phyloP scores from a whole-genome alignment of 2,888 invertebrate species.

The Meta bourneti region DNA sequence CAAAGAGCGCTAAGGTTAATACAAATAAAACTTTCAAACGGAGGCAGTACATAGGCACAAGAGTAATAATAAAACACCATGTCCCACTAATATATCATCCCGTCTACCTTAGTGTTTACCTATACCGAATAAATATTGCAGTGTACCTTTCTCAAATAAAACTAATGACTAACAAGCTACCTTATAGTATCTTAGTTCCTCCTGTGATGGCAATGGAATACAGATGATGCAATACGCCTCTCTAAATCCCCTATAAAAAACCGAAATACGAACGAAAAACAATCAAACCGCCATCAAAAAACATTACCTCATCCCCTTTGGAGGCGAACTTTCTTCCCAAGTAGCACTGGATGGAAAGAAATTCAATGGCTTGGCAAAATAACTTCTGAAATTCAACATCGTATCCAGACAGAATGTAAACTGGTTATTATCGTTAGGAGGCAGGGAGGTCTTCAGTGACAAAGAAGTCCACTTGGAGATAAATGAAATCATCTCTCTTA shows the following conservation, averaged over 20 bases:
- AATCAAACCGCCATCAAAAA: conserved; percentile 69
- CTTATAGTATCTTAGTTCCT: background rate
- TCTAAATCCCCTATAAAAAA: conserved; percentile 50
- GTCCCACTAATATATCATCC: background rate
- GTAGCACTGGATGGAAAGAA: conserved; percentile 36
- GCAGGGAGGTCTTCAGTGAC: background rate
- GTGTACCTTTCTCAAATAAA: conserved; percentile 28
- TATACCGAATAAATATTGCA: conserved; percentile 38
- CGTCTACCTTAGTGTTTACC: background rate
- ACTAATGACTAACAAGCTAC: conserved; percentile 51
- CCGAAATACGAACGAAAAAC: conserved; percentile 63
- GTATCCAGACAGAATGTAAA: conserved; percentile 30
- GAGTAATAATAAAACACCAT: background rate
- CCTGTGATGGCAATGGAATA: conserved; percentile 51
- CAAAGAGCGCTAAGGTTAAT: background rate
- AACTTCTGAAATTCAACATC: conserved; percentile 49
- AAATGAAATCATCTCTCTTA: background rate
- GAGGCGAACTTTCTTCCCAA: conserved; percentile 10
- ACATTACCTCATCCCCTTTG: conserved; percentile 65
- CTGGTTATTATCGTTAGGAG: conserved; percentile 31
- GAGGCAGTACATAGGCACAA: background rate
- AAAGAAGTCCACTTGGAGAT: background rate
- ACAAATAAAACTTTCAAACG: background rate
- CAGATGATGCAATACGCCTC: conserved; percentile 21
- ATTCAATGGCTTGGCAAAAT: conserved; percentile 42